phyloP scores from a whole-genome alignment of 1,140 invertebrate species.

The Saccostrea cuccullata region DNA sequence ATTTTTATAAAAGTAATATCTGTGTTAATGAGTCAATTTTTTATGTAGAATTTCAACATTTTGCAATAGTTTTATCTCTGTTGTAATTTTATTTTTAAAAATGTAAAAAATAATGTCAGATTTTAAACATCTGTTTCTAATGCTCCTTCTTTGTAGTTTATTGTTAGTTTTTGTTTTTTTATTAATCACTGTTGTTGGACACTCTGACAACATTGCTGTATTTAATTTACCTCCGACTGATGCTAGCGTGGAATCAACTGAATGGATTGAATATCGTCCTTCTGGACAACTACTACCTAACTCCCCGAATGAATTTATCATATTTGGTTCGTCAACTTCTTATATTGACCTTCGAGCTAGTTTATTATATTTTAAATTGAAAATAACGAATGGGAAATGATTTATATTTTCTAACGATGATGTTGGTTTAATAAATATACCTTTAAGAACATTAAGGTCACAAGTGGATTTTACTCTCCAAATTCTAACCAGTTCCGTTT shows the following conservation, averaged over 20 bases:
- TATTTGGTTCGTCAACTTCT: not conserved
- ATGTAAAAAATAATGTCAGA: too few species aligned
- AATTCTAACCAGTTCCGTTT: conserved; percentile 1
- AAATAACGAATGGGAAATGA: not conserved
- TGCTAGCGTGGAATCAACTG: not conserved
- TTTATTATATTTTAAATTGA: not conserved
- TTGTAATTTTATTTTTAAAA: too few species aligned
- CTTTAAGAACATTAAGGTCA: not conserved
- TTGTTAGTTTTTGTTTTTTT: too few species aligned
- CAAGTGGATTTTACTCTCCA: conserved; percentile 1
- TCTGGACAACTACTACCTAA: not conserved
- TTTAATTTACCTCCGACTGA: conserved; percentile 1
- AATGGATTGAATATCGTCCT: not conserved
- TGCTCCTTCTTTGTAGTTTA: too few species aligned
- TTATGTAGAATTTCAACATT: too few species aligned
- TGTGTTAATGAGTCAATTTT: too few species aligned
- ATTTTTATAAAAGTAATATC: too few species aligned
- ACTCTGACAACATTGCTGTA: not conserved
- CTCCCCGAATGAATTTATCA: not conserved
- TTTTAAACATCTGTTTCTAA: too few species aligned
- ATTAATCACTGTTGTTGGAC: not conserved
- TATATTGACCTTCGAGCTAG: not conserved
- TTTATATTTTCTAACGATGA: not conserved
- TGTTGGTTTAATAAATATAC: not conserved
- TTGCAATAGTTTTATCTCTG: too few species aligned